Percentiles rank a stretch among this genome's conserved stretches.
Conservation (phyloP, 2,888 invertebrate genomes). For the Byasa hedistus region DNA sequence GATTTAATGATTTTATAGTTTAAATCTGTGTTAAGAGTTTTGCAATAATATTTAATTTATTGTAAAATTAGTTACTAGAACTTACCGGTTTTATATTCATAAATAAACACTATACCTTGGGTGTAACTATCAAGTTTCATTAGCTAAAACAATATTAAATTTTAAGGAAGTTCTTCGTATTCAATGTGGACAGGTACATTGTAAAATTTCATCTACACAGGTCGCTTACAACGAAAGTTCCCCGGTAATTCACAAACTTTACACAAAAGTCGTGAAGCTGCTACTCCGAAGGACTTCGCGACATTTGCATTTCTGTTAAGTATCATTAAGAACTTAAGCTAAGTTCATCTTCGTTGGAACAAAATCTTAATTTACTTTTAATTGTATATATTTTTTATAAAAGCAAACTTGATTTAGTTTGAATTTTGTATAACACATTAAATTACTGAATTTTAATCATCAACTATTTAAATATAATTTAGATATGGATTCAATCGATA, state of each 20-base stretch:
- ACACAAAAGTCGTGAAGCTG: conserved; percentile 18
- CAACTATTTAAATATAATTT: no score
- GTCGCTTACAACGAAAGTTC: conserved; percentile 16
- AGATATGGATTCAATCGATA: no score
- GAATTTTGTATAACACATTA: no score
- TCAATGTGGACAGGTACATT: conserved; percentile 12
- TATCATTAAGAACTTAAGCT: conserved; percentile 14
- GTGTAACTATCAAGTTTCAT: no score
- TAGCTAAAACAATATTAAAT: background rate
- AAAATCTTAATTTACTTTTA: background rate
- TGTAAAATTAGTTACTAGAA: no score
- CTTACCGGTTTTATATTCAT: no score
- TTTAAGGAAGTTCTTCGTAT: conserved; percentile 5
- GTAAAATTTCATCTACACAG: conserved; percentile 17
- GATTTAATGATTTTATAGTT: no score
- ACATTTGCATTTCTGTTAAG: conserved; percentile 24
- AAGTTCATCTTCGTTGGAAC: background rate
- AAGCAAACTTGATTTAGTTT: no score
- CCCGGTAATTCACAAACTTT: conserved; percentile 20
- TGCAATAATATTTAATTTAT: no score
- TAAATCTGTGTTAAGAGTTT: no score
- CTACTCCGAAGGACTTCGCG: conserved; percentile 1
- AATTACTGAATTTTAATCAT: no score
- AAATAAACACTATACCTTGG: no score
- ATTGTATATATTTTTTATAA: background rate